Base-by-base conservation (phyloP, 1,140 invertebrate species). In the Drosophila mauritiana region DNA sequence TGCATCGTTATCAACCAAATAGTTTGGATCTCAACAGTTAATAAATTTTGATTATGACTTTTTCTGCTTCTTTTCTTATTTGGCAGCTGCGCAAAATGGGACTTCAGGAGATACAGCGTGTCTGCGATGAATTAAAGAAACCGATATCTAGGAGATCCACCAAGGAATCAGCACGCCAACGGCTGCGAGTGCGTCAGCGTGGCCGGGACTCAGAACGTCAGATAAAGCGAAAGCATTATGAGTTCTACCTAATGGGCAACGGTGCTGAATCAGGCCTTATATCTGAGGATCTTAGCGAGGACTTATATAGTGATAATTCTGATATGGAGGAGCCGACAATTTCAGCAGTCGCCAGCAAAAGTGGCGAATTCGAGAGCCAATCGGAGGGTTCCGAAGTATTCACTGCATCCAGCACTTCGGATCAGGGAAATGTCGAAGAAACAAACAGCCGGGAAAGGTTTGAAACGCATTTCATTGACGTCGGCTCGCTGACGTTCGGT, bases 401-500 rank as follows among this genome's bases (percentile, higher is more conserved):
- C 22, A 70, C 64, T 10, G 64, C 42, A 10, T 56, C 63, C n/a
- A 15, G 31, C 3, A 39, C 13, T 5, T 65, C 54, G 10, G 0
- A 8, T 7, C 17, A 11, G 0, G 1, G 10, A 4, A 2, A 12
- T 4, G 8, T 8, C 7, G 17, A 45, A 2, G 65, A 46, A 4
- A 5, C 34, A 3, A 13, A 8, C 11, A 7, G 1, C 0, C 0
- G 1, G 3, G 42, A 48, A 1, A 10, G 39, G 3, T 58, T 17
- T 6, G 73, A 90, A 39, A 91, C 78, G 6, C 90, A 78, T 36
- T 92, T 92, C 13, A 82, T 92, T 8, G 91, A 92, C 36, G 91
- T 92, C 8, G 91, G 91, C 6, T 90, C 89, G 0, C 51, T 92
- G 6, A 80, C 90, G 20, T 91, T 73, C 34, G 92, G 92, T 11